phyloP scores from a whole-genome alignment of 2,797 vertebrate genomes.

The Clarias fuscus region DNA sequence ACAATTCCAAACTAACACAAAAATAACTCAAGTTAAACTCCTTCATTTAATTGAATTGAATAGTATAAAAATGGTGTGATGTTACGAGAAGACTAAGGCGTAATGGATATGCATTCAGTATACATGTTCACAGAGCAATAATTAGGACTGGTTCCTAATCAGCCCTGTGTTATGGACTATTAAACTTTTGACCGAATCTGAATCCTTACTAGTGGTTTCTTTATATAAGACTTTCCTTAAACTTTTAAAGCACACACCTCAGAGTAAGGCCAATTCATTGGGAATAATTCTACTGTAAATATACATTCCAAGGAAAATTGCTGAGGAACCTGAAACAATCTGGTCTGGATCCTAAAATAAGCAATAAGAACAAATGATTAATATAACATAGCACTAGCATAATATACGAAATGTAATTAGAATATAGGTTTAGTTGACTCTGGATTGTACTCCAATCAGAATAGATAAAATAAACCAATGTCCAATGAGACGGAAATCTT shows the following conservation, averaged over 20 bases:
- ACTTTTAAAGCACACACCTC: slow-evolving; percentile 3
- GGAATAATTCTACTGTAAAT: slow-evolving; percentile 28
- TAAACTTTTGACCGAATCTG: background rate
- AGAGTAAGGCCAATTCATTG: slow-evolving; percentile 6
- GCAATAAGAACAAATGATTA: background rate
- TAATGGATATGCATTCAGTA: background rate
- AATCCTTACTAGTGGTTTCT: background rate
- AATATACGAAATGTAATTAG: background rate
- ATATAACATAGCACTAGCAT: background rate
- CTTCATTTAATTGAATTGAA: background rate
- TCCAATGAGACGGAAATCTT: background rate
- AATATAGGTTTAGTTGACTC: background rate
- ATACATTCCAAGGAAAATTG: slow-evolving; percentile 23
- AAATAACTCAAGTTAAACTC: background rate
- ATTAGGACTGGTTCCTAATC: background rate
- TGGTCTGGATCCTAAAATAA: background rate
- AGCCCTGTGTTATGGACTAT: background rate
- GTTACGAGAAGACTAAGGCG: background rate
- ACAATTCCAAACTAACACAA: background rate
- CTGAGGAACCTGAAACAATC: slow-evolving; percentile 1
- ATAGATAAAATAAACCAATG: background rate
- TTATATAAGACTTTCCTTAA: background rate
- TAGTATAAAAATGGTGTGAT: background rate
- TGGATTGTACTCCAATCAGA: background rate
- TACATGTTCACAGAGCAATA: background rate